Evolutionary conservation across 1,140 invertebrate genomes (phyloP).

Genomic region (Oryctes rhinoceros): DNA sequence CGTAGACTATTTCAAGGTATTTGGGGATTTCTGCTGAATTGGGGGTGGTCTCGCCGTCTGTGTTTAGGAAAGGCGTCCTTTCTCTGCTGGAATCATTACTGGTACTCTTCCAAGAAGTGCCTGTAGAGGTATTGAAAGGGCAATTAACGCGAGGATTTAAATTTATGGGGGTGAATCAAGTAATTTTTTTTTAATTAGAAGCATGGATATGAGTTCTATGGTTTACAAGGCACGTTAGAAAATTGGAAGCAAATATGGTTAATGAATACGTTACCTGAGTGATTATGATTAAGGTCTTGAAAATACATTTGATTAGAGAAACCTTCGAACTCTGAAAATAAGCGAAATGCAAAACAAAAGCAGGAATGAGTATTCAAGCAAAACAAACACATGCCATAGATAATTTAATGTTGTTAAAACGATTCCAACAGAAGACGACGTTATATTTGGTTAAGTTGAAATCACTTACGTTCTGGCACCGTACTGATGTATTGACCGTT

Average conservation of each 20-base stretch:
- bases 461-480: slow-evolving; percentile 57
- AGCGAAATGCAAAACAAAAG: not conserved
- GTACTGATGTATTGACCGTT: slow-evolving; percentile 59
- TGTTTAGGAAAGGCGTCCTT: slow-evolving; percentile 54
- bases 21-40: slow-evolving; percentile 58
- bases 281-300: slow-evolving; percentile 60
- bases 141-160: not conserved
- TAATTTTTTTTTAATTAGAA: not conserved
- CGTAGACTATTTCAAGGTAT: slow-evolving; percentile 63
- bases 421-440: not conserved
- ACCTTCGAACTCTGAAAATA: slow-evolving; percentile 58
- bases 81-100: slow-evolving; percentile 53
- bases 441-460: not conserved
- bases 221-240: slow-evolving; percentile 13
- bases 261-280: slow-evolving; percentile 56
- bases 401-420: not conserved
- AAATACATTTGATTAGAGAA: slow-evolving; percentile 61
- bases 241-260: slow-evolving; percentile 9
- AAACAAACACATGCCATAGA: not conserved
- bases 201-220: not conserved
- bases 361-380: slow-evolving; percentile 34
- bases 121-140: slow-evolving; percentile 43
- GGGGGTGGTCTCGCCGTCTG: slow-evolving; percentile 39
- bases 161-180: not conserved
- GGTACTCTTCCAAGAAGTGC: slow-evolving; percentile 55